These are phyloP conservation scores for Epinephelus cyanopodus DNA, from an alignment of 2,113 vertebrate species.

Conservation along the genomic window DNA sequence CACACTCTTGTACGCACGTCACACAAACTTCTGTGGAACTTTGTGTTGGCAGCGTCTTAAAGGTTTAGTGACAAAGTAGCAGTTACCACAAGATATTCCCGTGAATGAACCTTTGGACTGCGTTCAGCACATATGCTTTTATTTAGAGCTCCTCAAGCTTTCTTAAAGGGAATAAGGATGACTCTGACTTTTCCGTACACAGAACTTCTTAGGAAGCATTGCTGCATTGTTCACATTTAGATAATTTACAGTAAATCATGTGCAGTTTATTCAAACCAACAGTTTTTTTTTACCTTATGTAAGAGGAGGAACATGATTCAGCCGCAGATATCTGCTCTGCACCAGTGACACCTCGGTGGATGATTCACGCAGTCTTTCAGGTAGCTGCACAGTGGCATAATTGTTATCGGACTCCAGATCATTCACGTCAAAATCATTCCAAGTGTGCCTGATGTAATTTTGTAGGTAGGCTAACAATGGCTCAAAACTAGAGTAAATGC, in stretches of 20 bases:
- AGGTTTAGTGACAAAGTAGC: slow-evolving; percentile 77
- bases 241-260: slow-evolving; percentile 31
- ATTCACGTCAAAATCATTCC: not conserved
- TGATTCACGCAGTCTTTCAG: not conserved
- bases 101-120: slow-evolving; percentile 72
- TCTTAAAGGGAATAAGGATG: slow-evolving; percentile 49
- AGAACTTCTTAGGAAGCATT: slow-evolving; percentile 43
- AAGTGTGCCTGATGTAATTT: slow-evolving; percentile 28
- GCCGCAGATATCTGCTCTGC: not conserved
- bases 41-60: slow-evolving; percentile 67
- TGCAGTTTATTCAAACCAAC: slow-evolving; percentile 27
- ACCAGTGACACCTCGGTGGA: slow-evolving; percentile 21
- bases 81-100: slow-evolving; percentile 70
- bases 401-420: slow-evolving; percentile 2
- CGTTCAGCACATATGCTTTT: slow-evolving; percentile 79
- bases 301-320: slow-evolving; percentile 17
- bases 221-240: slow-evolving; percentile 15
- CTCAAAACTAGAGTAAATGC: slow-evolving; percentile 15
- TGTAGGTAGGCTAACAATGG: not conserved
- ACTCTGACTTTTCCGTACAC: slow-evolving; percentile 66
- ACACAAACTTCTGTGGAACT: slow-evolving; percentile 53
- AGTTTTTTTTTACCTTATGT: slow-evolving; percentile 35
- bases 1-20: slow-evolving; percentile 9
- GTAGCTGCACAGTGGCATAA: slow-evolving; percentile 14
- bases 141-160: slow-evolving; percentile 67